These are phyloP conservation scores for Dasysyrphus albostriatus DNA, from an alignment of 2,888 invertebrate genomes.

Conservation along the genomic window DNA sequence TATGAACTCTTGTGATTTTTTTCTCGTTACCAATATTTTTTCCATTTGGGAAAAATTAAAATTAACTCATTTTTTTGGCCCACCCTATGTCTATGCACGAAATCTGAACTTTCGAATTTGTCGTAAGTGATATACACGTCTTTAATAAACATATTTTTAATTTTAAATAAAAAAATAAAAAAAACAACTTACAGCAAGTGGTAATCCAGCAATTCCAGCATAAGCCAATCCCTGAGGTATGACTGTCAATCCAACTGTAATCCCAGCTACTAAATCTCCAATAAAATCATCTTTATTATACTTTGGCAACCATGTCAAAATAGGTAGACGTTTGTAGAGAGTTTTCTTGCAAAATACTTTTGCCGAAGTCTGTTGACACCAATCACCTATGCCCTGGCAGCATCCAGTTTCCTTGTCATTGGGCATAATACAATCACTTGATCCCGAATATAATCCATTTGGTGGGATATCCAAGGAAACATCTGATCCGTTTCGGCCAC, in stretches of 20 bases:
- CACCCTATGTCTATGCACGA: too few relatives aligned
- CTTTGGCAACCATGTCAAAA: constrained; percentile 91
- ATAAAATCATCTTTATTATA: constrained; percentile 90
- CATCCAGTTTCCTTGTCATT: constrained; percentile 81
- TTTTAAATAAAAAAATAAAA: not conserved
- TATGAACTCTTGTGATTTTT: too few relatives aligned
- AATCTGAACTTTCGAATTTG: too few relatives aligned
- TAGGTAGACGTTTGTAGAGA: constrained; percentile 90
- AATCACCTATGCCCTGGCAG: constrained; percentile 78
- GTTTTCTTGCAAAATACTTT: constrained; percentile 88
- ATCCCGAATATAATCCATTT: constrained; percentile 81
- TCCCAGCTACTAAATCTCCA: constrained; percentile 95
- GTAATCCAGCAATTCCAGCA: constrained; percentile 91
- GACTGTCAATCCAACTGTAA: constrained; percentile 90
- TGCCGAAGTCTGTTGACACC: constrained; percentile 83
- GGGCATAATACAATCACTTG: constrained; percentile 84
- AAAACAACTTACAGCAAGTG: constrained; percentile 85
- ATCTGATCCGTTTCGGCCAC: constrained; percentile 78
- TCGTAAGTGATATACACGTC: too few relatives aligned
- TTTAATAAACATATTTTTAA: too few relatives aligned
- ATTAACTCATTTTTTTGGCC: too few relatives aligned
- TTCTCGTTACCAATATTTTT: too few relatives aligned
- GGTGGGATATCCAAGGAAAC: constrained; percentile 82
- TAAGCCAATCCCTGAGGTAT: constrained; percentile 93
- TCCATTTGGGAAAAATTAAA: too few relatives aligned